Evolutionary conservation across 2,797 vertebrate genomes (phyloP).

Genomic region (Tapera naevia): DNA sequence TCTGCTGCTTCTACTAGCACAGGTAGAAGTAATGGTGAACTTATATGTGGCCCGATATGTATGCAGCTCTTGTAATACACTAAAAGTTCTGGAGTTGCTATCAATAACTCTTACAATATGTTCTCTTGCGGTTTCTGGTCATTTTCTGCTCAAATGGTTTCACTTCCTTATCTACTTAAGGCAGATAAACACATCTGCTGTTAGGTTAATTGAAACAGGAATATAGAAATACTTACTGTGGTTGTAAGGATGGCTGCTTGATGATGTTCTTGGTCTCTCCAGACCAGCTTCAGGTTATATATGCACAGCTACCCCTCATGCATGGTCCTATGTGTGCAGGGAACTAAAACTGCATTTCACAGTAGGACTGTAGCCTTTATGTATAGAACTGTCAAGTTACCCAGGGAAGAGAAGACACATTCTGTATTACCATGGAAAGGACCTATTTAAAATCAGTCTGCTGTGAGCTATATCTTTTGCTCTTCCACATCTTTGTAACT

Average conservation of each 20-base stretch:
- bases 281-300: neutral
- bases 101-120: neutral
- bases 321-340: neutral
- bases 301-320: neutral
- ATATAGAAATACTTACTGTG: neutral
- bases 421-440: neutral
- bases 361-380: neutral
- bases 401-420: neutral
- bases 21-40: neutral
- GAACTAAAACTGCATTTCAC: neutral
- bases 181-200: neutral
- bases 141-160: slow-evolving; percentile 20
- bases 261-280: neutral
- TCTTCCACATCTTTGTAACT: neutral
- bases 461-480: neutral
- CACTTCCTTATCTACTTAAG: neutral
- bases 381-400: neutral
- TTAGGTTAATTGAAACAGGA: slow-evolving; percentile 6
- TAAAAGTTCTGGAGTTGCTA: neutral
- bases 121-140: neutral
- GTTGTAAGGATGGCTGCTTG: neutral
- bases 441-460: neutral
- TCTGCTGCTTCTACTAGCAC: slow-evolving; percentile 13
- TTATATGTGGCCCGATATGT: neutral
- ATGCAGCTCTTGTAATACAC: neutral